Conservation (phyloP, 2,113 vertebrate genomes). For the Caranx ignobilis region DNA sequence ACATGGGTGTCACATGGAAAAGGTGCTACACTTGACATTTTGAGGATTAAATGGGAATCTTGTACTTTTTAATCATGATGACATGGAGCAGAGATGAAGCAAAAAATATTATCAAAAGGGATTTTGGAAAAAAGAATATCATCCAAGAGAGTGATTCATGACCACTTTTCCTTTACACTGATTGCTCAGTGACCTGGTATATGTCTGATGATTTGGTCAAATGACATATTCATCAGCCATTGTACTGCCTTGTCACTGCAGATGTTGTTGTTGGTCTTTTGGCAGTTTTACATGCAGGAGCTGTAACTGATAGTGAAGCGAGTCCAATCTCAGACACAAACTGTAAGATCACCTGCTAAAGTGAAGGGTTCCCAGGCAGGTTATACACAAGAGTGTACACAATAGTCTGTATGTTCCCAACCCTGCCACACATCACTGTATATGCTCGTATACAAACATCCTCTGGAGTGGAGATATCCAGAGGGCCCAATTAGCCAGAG, state of each 20-base stretch:
- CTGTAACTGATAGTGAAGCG: background rate
- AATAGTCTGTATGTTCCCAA: slow-evolving; percentile 30
- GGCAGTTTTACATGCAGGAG: background rate
- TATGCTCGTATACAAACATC: slow-evolving; percentile 72
- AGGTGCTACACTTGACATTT: slow-evolving; percentile 41
- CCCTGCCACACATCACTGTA: slow-evolving; percentile 36
- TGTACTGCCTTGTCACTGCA: background rate
- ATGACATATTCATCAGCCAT: background rate
- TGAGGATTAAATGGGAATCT: slow-evolving; percentile 14
- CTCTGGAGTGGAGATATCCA: slow-evolving; percentile 69
- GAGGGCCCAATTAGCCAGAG: slow-evolving; percentile 76
- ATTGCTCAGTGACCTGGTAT: background rate
- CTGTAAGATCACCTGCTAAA: slow-evolving; percentile 29
- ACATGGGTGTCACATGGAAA: slow-evolving; percentile 31
- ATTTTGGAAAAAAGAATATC: background rate
- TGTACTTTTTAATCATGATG: slow-evolving; percentile 14
- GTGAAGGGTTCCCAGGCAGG: slow-evolving; percentile 36
- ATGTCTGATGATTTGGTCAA: background rate
- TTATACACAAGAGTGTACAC: slow-evolving; percentile 53
- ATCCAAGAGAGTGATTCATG: background rate
- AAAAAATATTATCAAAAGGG: background rate
- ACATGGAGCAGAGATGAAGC: background rate
- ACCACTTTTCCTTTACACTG: background rate
- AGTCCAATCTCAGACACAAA: background rate
- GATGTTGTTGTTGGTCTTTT: background rate